These are phyloP conservation scores for Nyctibius grandis DNA, from an alignment of 2,797 vertebrate species.

Conservation along the genomic window DNA sequence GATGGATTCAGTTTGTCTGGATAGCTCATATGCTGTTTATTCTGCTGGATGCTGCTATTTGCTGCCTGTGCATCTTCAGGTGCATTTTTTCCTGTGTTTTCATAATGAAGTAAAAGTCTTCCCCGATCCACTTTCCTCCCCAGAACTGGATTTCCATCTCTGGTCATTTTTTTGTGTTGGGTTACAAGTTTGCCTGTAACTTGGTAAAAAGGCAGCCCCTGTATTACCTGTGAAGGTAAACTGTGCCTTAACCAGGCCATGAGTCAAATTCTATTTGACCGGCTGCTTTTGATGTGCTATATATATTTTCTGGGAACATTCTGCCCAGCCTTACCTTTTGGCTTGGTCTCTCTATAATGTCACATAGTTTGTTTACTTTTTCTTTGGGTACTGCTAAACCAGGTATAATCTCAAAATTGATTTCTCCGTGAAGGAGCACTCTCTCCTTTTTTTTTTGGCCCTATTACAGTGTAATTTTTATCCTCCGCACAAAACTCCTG, in stretches of 20 bases:
- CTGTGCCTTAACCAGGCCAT: not conserved
- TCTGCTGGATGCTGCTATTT: not conserved
- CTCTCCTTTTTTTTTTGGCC: not conserved
- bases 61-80: not conserved
- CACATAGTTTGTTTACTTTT: not conserved
- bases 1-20: not conserved
- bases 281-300: constrained; percentile 8
- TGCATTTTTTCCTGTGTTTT: not conserved
- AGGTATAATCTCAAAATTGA: constrained; percentile 4
- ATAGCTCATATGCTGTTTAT: not conserved
- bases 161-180: not conserved
- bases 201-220: not conserved
- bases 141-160: not conserved
- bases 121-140: not conserved
- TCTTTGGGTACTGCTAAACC: not conserved
- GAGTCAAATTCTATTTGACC: constrained; percentile 1
- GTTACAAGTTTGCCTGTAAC: not conserved
- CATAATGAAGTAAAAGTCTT: not conserved
- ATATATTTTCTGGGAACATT: constrained; percentile 9
- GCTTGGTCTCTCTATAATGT: not conserved
- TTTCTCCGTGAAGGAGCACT: not conserved
- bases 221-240: not conserved
- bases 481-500: not conserved
- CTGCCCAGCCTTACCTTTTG: not conserved
- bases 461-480: not conserved